A percentile compares a stretch with the other conserved stretches of the same genome.
Conservation (phyloP, 2,888 invertebrate genomes). For the Sepiola atlantica region DNA sequence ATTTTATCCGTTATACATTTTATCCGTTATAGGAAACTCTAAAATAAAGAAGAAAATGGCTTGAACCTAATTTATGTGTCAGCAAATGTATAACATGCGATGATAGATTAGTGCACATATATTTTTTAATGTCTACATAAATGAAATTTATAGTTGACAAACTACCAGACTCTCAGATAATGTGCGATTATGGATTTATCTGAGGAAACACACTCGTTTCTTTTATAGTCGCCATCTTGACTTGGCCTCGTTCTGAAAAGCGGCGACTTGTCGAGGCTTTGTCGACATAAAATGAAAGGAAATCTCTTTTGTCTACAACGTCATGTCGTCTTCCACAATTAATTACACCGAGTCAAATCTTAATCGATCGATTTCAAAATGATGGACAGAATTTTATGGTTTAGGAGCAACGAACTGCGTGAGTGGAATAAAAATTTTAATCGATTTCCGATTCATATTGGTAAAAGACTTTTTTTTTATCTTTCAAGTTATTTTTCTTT, state of each 20-base stretch:
- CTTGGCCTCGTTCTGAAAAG: not conserved
- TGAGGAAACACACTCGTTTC: not conserved
- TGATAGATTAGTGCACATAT: not conserved
- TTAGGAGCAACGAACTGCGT: not conserved
- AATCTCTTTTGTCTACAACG: not conserved
- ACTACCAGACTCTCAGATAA: not conserved
- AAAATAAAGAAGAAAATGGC: too few relatives aligned
- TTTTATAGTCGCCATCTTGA: not conserved
- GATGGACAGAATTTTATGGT: not conserved
- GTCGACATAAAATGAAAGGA: not conserved
- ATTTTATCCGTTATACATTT: too few relatives aligned
- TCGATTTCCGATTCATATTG: not conserved
- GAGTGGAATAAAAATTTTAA: not conserved
- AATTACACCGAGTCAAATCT: not conserved
- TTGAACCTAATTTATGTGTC: not conserved
- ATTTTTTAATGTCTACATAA: not conserved
- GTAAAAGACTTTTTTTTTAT: not conserved
- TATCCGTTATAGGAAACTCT: too few relatives aligned
- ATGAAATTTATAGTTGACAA: slow-evolving; percentile 12
- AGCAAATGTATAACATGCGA: not conserved
- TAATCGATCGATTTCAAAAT: not conserved
- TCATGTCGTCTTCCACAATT: not conserved
- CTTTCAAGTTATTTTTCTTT: not conserved
- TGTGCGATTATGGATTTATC: not conserved
- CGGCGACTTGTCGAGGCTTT: not conserved